Base-by-base conservation (phyloP, 2,113 vertebrate genomes). In the Leiothrix lutea region DNA sequence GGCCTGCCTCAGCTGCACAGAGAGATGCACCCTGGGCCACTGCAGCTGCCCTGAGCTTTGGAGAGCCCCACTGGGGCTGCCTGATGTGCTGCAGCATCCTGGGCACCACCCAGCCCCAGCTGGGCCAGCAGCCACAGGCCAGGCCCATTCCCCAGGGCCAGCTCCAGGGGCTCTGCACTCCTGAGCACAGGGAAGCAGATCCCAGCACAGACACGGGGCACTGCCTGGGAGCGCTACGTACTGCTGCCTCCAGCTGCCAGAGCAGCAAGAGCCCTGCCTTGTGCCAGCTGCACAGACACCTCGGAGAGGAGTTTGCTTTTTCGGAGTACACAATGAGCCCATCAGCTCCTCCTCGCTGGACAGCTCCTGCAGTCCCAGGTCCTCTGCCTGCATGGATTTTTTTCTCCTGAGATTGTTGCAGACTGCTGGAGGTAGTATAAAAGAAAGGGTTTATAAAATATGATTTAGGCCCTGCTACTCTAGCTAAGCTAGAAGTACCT, bases 31-130 rank as follows among this genome's bases (percentile, higher is more conserved):
- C 53, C 62, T 31, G 22, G 28, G 15, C 28, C 44, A 7, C n/a
- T 20, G 16, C 45, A 61, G 67, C 20, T 75, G 42, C 26, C 20
- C 36, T 71, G 80, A 66, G 17, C 6, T 42, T 4, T 36, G 58
- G 26, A 45, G 47, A 45, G 6, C 47, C 40, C 11, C 44, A 8
- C 14, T 24, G 56, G 28, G 50, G 31, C 24, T n/a, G 48, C 6
- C 23, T n/a, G 42, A 73, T 44, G n/a, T 73, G 31, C 38, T 33
- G 51, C 62, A 42, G 56, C 7, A 17, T 56, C 21, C 31, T 31
- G 14, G 24, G 15, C 40, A 44, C n/a, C 14, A 47, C 1, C 18
- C 1, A 3, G 3, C 21, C 5, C 8, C 44, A 38, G 7, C 22
- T 33, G 7, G 56, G 9, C 40, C 84, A 65, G 70, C 44, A 86